These are phyloP conservation scores for Heliconius eleuchia DNA, from an alignment of 1,140 invertebrate species.

Conservation along the genomic window DNA sequence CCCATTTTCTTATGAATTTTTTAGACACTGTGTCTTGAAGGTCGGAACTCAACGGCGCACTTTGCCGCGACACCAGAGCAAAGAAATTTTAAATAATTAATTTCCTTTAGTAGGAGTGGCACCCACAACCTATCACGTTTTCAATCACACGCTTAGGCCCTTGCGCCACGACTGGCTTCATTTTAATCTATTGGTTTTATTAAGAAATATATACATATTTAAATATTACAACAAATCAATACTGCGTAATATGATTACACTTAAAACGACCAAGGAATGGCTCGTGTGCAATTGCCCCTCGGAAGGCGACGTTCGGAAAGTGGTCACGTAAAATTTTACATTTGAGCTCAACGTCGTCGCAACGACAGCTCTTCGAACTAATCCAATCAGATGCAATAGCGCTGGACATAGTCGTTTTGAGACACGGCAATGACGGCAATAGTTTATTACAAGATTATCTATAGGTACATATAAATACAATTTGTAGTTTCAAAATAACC, in stretches of 20 bases:
- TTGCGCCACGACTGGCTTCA: too few relatives aligned
- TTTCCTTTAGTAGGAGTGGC: too few relatives aligned
- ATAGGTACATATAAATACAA: too few relatives aligned
- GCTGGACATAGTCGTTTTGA: constrained; percentile 65
- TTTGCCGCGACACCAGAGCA: too few relatives aligned
- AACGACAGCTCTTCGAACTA: constrained; percentile 66
- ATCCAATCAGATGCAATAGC: constrained; percentile 75
- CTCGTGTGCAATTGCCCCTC: constrained; percentile 64
- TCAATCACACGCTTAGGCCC: too few relatives aligned
- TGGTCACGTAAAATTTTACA: constrained; percentile 80
- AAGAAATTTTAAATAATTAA: too few relatives aligned
- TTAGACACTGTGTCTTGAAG: too few relatives aligned
- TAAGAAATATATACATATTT: neutral
- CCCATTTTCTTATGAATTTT: too few relatives aligned
- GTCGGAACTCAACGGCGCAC: too few relatives aligned
- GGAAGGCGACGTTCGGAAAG: constrained; percentile 66
- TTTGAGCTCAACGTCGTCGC: constrained; percentile 62
- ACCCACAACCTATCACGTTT: too few relatives aligned
- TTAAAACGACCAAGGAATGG: constrained; percentile 52
- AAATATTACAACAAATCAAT: neutral
- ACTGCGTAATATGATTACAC: constrained; percentile 62
- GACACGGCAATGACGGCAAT: constrained; percentile 38
- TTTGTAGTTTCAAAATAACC: too few relatives aligned
- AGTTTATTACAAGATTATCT: too few relatives aligned
- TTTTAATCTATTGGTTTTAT: neutral